These are phyloP conservation scores for Allolobophora icterica DNA, from an alignment of 2,888 invertebrate species.

Conservation along the genomic window DNA sequence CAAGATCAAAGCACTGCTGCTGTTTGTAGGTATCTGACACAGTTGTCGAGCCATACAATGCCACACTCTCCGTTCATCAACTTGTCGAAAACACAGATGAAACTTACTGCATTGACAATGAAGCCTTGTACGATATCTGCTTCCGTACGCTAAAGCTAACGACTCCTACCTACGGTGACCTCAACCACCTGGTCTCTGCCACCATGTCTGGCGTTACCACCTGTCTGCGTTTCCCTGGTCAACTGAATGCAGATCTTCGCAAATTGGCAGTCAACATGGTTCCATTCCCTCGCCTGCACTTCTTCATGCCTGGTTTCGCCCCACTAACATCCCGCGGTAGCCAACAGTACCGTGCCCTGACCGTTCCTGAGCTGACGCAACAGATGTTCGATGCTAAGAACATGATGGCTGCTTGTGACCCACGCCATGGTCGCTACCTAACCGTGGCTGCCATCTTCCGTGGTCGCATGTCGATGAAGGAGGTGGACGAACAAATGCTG, in stretches of 20 bases:
- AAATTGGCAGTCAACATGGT: conserved; percentile 70
- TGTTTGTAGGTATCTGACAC: conserved; percentile 75
- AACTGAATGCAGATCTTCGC: conserved; percentile 80
- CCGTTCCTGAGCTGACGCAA: conserved; percentile 68
- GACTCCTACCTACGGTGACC: conserved; percentile 60
- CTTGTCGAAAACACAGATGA: conserved; percentile 68
- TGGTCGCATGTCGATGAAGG: conserved; percentile 64
- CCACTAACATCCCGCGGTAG: conserved; percentile 70
- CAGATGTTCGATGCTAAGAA: conserved; percentile 92
- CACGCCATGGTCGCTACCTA: conserved; percentile 58
- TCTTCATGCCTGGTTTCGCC: conserved; percentile 43
- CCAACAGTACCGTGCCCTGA: conserved; percentile 68
- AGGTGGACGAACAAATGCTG: conserved; percentile 82
- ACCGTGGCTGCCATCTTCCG: conserved; percentile 62
- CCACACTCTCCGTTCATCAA: conserved; percentile 72
- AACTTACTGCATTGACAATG: conserved; percentile 69
- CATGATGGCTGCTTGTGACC: conserved; percentile 67
- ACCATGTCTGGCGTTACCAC: conserved; percentile 69
- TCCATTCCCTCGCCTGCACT: conserved; percentile 42
- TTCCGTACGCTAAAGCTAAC: conserved; percentile 65
- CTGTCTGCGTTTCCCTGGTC: conserved; percentile 63
- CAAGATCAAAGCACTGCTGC: not conserved
- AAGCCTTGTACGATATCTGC: conserved; percentile 66
- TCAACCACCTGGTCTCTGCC: conserved; percentile 65
- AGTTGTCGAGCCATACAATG: conserved; percentile 77